phyloP scores from a whole-genome alignment of 2,113 vertebrate genomes.

The Felis catus region DNA sequence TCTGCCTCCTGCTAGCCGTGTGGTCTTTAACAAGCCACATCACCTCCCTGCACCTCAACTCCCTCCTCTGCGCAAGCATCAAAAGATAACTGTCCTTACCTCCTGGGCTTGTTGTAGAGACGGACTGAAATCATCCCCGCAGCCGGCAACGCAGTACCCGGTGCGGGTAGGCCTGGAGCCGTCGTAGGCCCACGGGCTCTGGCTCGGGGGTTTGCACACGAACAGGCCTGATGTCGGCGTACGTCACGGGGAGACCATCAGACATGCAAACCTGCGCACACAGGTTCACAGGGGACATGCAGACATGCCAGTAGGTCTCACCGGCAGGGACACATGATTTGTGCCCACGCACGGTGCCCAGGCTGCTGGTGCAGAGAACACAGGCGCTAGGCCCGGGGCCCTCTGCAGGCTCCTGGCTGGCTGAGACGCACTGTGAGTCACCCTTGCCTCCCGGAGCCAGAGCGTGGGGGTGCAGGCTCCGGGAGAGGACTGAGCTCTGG shows the following conservation, averaged over 20 bases:
- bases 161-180: rapidly evolving
- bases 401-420: neutral
- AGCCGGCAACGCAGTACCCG: rapidly evolving
- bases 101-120: neutral
- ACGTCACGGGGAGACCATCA: rapidly evolving
- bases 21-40: no score
- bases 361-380: neutral
- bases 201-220: rapidly evolving
- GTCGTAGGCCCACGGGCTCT: neutral
- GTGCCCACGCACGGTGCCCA: neutral
- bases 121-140: neutral
- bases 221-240: rapidly evolving
- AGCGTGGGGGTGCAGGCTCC: rapidly evolving
- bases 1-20: neutral
- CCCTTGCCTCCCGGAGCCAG: neutral
- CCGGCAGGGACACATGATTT: neutral
- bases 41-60: neutral
- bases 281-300: rapidly evolving
- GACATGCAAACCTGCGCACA: neutral
- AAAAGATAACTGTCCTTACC: neutral
- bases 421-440: neutral
- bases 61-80: neutral
- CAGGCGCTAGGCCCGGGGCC: neutral
- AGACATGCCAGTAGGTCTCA: neutral
- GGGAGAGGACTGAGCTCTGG: neutral